phyloP scores from a whole-genome alignment of 2,888 invertebrate species.

The Tenthredo notha region DNA sequence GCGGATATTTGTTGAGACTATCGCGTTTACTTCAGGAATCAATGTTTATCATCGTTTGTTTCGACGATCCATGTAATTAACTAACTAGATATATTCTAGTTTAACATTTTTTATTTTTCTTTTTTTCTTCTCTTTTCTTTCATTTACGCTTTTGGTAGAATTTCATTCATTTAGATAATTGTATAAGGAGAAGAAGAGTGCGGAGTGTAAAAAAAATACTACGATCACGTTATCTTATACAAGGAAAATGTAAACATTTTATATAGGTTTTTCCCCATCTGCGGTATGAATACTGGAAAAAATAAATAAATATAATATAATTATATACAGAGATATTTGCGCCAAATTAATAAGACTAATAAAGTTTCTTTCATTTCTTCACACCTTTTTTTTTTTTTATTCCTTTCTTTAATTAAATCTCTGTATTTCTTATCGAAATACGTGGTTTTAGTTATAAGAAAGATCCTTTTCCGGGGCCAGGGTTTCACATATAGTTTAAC shows the following conservation, averaged over 20 bases:
- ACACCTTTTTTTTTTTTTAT: not conserved
- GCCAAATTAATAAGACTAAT: not conserved
- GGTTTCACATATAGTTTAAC: not conserved
- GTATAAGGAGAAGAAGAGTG: no score
- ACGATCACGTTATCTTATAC: not conserved
- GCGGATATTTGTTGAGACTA: conserved; percentile 18
- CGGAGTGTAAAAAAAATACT: no score
- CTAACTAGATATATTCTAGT: no score
- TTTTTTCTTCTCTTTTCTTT: no score
- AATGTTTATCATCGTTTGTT: not conserved
- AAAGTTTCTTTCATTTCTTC: not conserved
- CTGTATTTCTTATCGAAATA: not conserved
- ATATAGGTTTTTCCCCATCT: not conserved
- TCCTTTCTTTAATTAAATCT: not conserved
- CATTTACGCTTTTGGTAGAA: no score
- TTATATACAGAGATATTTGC: not conserved
- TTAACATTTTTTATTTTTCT: no score
- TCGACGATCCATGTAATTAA: not conserved
- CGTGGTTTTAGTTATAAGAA: not conserved
- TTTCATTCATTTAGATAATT: no score
- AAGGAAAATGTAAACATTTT: not conserved
- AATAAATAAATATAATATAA: not conserved
- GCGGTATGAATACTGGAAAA: no score
- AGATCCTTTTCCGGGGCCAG: not conserved
- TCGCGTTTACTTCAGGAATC: not conserved